phyloP scores from a whole-genome alignment of 1,140 invertebrate species.

The Scaptomyza montana region DNA sequence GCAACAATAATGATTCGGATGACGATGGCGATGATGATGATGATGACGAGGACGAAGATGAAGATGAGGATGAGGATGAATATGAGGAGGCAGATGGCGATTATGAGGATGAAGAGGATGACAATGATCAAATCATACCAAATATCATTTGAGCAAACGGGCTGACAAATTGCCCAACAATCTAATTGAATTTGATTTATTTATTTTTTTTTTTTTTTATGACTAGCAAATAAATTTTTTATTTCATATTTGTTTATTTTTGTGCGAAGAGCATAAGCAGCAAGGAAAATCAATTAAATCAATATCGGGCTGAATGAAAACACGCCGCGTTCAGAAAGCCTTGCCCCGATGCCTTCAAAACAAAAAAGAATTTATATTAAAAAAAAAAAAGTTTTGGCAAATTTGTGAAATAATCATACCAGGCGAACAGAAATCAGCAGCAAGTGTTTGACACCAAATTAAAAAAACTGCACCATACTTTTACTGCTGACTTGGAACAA shows the following conservation, averaged over 20 bases:
- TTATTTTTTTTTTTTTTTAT: constrained; percentile 9
- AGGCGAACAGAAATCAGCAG: too few relatives aligned
- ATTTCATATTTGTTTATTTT: constrained; percentile 2
- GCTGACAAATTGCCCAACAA: constrained; percentile 23
- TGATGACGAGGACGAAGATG: constrained; percentile 64
- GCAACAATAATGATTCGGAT: constrained; percentile 61
- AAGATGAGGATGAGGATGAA: constrained; percentile 66
- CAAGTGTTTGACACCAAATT: too few relatives aligned
- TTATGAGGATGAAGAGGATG: constrained; percentile 58
- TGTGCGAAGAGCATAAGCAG: too few relatives aligned
- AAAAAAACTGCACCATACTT: neutral
- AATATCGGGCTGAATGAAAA: too few relatives aligned
- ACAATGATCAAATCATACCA: constrained; percentile 78
- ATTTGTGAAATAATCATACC: too few relatives aligned
- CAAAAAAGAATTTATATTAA: too few relatives aligned
- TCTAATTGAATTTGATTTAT: constrained; percentile 16
- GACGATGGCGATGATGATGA: constrained; percentile 65
- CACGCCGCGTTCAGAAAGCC: too few relatives aligned
- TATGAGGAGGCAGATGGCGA: constrained; percentile 51
- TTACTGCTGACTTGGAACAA: neutral
- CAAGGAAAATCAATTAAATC: too few relatives aligned
- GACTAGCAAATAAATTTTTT: constrained; percentile 20
- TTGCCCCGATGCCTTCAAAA: too few relatives aligned
- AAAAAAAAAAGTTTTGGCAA: too few relatives aligned
- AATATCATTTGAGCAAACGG: constrained; percentile 64